Percentiles rank a stretch among this genome's conserved stretches.
phyloP scores from a whole-genome alignment of 2,113 vertebrate species.

The Penelope pileata region DNA sequence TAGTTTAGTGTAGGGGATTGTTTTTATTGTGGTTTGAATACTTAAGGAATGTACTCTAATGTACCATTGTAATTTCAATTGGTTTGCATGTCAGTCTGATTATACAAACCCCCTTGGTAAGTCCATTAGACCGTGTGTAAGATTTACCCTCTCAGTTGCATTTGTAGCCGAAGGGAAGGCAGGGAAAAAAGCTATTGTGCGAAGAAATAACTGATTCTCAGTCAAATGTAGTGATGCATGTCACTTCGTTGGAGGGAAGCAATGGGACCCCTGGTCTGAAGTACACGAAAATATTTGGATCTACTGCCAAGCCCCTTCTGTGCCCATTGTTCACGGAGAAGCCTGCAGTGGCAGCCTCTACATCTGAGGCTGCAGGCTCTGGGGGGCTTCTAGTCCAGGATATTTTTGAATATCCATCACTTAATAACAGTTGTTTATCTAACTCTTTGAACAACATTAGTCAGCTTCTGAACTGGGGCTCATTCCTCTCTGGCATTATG shows the following conservation, averaged over 20 bases:
- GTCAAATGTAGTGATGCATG: neutral
- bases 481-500: neutral
- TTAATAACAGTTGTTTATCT: neutral
- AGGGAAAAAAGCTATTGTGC: neutral
- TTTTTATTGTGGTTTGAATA: slow-evolving; percentile 17
- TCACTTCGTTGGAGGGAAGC: neutral
- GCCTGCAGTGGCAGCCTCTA: neutral
- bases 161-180: neutral
- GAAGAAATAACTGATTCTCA: neutral
- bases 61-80: slow-evolving; percentile 32
- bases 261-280: neutral
- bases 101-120: neutral
- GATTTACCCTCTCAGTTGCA: neutral
- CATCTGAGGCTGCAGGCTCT: fast-evolving
- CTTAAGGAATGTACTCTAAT: slow-evolving; percentile 36
- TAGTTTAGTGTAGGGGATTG: neutral
- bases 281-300: neutral
- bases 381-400: fast-evolving
- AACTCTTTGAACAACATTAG: neutral
- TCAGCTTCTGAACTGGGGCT: neutral
- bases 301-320: neutral
- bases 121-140: neutral
- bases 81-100: slow-evolving; percentile 8
- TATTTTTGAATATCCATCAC: neutral
- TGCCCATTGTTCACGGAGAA: fast-evolving